Evolutionary conservation across 1,140 invertebrate genomes (phyloP).

Genomic region (Limonius californicus): DNA sequence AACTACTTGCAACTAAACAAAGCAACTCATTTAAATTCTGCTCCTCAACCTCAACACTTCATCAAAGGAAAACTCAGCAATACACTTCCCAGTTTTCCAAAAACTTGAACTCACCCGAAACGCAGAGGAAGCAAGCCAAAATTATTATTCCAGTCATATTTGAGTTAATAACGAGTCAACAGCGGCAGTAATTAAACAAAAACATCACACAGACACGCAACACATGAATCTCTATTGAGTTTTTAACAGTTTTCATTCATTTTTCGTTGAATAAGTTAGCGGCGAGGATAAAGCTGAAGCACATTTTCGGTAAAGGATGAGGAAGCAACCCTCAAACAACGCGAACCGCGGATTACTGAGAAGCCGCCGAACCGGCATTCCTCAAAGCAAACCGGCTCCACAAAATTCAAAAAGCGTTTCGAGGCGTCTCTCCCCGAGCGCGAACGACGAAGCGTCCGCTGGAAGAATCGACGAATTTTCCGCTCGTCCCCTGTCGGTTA

Average conservation of each 20-base stretch:
- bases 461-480: not conserved
- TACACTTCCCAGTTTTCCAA: no score
- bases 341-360: slow-evolving; percentile 2
- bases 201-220: not conserved
- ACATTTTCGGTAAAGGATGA: not conserved
- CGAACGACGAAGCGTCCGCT: not conserved
- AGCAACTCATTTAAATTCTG: no score
- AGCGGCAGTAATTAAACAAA: not conserved
- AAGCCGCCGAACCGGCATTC: slow-evolving; percentile 3
- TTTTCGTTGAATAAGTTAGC: not conserved
- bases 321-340: not conserved
- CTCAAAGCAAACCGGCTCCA: slow-evolving; percentile 2
- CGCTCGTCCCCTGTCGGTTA: not conserved
- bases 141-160: slow-evolving; percentile 1
- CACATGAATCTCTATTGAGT: not conserved
- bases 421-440: not conserved
- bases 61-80: no score
- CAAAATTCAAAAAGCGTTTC: not conserved
- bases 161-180: not conserved
- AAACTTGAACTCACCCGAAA: not conserved
- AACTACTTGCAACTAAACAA: no score
- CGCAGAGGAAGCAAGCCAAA: not conserved
- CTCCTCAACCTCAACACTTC: no score
- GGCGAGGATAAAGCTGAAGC: no score
- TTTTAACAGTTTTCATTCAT: not conserved